These are phyloP conservation scores for Puma concolor DNA, from an alignment of 2,113 vertebrate genomes.

Conservation along the genomic window DNA sequence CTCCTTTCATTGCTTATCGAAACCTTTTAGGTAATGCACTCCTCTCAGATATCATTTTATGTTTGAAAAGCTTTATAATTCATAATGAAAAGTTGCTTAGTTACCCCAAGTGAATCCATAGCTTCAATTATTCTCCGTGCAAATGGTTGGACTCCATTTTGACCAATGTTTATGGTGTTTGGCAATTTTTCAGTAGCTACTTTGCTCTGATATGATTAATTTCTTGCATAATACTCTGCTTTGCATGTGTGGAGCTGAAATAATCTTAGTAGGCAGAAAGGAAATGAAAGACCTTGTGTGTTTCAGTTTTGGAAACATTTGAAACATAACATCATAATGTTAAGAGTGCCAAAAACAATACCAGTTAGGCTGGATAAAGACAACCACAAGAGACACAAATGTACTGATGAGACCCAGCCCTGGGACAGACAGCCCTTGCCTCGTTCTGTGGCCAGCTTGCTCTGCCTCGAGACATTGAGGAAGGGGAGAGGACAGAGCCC, in stretches of 20 bases:
- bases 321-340: constrained; percentile 89
- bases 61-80: constrained; percentile 88
- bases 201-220: constrained; percentile 90
- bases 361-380: constrained; percentile 75
- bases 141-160: constrained; percentile 86
- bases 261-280: constrained; percentile 82
- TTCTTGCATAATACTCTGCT: constrained; percentile 86
- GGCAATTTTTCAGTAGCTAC: constrained; percentile 89
- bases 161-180: constrained; percentile 89
- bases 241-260: constrained; percentile 85
- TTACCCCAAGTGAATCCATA: constrained; percentile 83
- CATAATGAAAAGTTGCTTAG: constrained; percentile 86
- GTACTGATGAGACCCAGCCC: constrained; percentile 69
- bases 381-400: constrained; percentile 61
- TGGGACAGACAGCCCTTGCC: constrained; percentile 51
- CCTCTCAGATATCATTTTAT: constrained; percentile 85
- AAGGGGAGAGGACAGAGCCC: constrained; percentile 2
- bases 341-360: constrained; percentile 77
- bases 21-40: constrained; percentile 86
- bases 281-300: constrained; percentile 84
- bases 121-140: constrained; percentile 85
- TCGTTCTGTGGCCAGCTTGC: constrained; percentile 40
- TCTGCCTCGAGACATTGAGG: constrained; percentile 44
- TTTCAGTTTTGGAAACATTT: constrained; percentile 87
- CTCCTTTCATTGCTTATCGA: constrained; percentile 82